Conservation (phyloP, 2,888 invertebrate species). For the Andrena haemorrhoa region DNA sequence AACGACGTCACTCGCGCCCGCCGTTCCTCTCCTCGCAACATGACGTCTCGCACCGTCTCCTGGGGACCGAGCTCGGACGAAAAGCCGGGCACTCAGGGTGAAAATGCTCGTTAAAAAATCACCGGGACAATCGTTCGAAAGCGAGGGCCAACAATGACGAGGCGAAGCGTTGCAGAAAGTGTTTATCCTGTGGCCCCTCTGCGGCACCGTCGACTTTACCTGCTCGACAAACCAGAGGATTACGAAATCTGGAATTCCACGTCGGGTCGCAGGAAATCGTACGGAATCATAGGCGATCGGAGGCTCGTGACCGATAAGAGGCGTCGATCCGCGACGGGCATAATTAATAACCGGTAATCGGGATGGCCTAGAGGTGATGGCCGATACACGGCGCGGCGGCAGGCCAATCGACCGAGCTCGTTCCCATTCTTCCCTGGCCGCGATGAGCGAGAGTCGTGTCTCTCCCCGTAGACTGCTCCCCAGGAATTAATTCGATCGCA, state of each 20-base stretch:
- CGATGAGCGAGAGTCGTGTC: slow-evolving; percentile 3
- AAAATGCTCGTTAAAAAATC: slow-evolving; percentile 51
- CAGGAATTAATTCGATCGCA: slow-evolving; percentile 59
- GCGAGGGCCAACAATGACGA: slow-evolving; percentile 20
- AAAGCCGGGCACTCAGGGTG: slow-evolving; percentile 24
- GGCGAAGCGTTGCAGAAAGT: slow-evolving; percentile 24
- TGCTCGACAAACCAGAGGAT: not conserved
- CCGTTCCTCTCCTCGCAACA: slow-evolving; percentile 57
- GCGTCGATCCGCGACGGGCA: slow-evolving; percentile 42
- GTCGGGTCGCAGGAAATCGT: slow-evolving; percentile 1
- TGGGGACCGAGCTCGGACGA: slow-evolving; percentile 42
- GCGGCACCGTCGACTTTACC: not conserved
- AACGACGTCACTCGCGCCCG: slow-evolving; percentile 58
- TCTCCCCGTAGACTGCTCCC: not conserved
- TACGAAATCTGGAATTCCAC: slow-evolving; percentile 46
- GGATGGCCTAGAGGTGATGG: not conserved
- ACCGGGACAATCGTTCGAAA: slow-evolving; percentile 29
- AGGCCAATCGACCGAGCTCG: slow-evolving; percentile 11
- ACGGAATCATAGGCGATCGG: not conserved
- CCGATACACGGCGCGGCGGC: not conserved
- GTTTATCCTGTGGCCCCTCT: slow-evolving; percentile 31
- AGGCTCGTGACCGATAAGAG: slow-evolving; percentile 49
- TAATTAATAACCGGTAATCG: slow-evolving; percentile 51
- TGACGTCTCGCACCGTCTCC: slow-evolving; percentile 39
- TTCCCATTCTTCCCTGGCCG: slow-evolving; percentile 15